A percentile compares a stretch with the other conserved stretches of the same genome.
Conservation (phyloP, 1,140 invertebrate genomes). For the Colletes gigas region DNA sequence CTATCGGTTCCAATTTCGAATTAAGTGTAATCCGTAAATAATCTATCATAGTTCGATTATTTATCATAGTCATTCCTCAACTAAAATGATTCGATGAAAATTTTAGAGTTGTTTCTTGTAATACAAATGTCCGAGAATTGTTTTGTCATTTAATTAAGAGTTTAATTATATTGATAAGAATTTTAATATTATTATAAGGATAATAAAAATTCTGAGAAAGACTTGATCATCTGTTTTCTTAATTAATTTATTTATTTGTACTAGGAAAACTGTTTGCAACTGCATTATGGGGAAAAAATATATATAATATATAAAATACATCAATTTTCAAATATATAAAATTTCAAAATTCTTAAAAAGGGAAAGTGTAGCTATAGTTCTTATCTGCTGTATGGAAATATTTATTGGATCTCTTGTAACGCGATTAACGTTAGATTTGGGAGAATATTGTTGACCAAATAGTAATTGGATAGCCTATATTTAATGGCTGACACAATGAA, state of each 20-base stretch:
- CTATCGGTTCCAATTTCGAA: background rate
- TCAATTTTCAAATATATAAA: no score
- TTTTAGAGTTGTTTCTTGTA: conserved; percentile 21
- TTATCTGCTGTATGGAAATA: no score
- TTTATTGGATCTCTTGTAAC: no score
- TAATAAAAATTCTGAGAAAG: conserved; percentile 10
- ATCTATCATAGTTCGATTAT: background rate
- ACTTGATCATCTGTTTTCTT: background rate
- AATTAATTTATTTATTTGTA: no score
- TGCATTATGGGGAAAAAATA: no score
- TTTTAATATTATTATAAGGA: conserved; percentile 31
- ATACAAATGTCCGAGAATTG: conserved; percentile 1
- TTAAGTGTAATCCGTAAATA: background rate
- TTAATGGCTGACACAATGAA: no score
- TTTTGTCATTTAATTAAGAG: conserved; percentile 17
- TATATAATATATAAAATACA: no score
- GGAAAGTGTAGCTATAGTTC: no score
- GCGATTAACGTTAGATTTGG: no score
- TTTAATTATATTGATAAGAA: conserved; percentile 38
- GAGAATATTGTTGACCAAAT: no score
- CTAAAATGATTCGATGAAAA: background rate
- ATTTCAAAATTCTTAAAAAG: no score
- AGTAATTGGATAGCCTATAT: background rate
- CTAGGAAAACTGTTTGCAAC: no score
- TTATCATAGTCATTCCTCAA: background rate